Percentiles rank a stretch among this genome's conserved stretches.
phyloP scores from a whole-genome alignment of 2,888 invertebrate genomes.

The Patella pellucida region DNA sequence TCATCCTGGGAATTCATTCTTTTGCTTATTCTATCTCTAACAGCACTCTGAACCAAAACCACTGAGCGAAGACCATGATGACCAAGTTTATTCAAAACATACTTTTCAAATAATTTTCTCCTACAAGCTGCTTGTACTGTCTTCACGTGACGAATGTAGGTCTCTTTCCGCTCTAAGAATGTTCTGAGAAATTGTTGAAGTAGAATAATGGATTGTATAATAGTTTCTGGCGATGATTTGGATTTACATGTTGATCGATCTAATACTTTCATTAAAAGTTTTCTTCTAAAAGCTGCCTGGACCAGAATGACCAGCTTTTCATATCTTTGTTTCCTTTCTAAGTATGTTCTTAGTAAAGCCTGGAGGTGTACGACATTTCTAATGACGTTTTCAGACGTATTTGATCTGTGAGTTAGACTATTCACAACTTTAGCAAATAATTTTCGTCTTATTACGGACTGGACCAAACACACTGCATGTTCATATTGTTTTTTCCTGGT shows the following conservation, averaged over 20 bases:
- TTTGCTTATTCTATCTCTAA: not conserved
- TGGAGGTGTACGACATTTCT: not conserved
- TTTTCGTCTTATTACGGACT: not conserved
- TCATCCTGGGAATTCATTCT: not conserved
- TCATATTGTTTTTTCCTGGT: not conserved
- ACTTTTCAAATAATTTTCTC: not conserved
- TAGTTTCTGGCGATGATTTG: not conserved
- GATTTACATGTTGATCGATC: not conserved
- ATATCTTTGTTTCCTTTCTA: not conserved
- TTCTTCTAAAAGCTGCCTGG: not conserved
- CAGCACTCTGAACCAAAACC: too few relatives aligned
- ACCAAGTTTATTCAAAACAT: too few relatives aligned
- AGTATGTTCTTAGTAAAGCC: not conserved
- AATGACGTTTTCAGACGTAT: not conserved
- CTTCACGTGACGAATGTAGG: not conserved
- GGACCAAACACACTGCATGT: not conserved
- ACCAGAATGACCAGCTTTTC: not conserved
- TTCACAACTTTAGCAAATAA: not conserved
- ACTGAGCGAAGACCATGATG: too few relatives aligned
- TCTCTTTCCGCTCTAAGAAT: not conserved
- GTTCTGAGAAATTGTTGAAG: not conserved
- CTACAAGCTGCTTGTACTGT: not conserved
- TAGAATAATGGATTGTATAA: not conserved
- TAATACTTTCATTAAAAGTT: not conserved
- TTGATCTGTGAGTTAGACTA: not conserved